Evolutionary conservation across 2,888 invertebrate genomes (phyloP), one percentile per base, ranked within the genome.

Genomic region (Lasioglossum vierecki): DNA sequence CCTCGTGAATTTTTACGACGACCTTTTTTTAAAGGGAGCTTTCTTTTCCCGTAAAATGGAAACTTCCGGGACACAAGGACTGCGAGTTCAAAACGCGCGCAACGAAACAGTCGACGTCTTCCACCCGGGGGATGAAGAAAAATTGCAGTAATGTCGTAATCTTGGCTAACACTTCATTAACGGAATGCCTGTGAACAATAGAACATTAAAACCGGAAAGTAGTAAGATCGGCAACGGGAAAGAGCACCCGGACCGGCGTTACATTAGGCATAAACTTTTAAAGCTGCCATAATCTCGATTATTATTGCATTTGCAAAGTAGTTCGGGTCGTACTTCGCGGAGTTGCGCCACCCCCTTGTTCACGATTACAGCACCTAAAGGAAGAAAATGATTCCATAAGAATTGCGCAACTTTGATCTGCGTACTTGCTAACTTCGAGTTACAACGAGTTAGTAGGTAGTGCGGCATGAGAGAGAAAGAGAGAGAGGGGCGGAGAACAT

Each of bases 211-310:
- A 49, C 49, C 63, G 46, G 49, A 63, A 46, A 49, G 75, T 71
- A 49, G 41, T 74, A 22, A 41, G 71, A 78, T 78, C 44, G 44
- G 30, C 41, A 15, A 3, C n/a, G 5, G 26, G 72, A 41, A 60
- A 30, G 22, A 11, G 26, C 39, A 15, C 1, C n/a, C 57, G 57
- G 30, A 4, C 41, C 26, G 30, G 22, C 70, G 71, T 68, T 78
- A 35, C 75, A 15, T 63, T 57, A 57, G 76, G 57, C 78, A 57
- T 72, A 76, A 84, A 79, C 79, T 83, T 79, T 83, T 83, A 84
- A 84, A 71, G 84, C 66, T 71, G 63, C 57, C 83, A 63, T 83
- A 84, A 81, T 84, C 85, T 35, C 57, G 81, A 84, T 85, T 85
- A 85, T 84, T 78, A 80, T 80, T 83, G 76, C 68, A 66, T 79